Base-by-base conservation (phyloP, 2,888 invertebrate genomes). In the Macaria liturata region DNA sequence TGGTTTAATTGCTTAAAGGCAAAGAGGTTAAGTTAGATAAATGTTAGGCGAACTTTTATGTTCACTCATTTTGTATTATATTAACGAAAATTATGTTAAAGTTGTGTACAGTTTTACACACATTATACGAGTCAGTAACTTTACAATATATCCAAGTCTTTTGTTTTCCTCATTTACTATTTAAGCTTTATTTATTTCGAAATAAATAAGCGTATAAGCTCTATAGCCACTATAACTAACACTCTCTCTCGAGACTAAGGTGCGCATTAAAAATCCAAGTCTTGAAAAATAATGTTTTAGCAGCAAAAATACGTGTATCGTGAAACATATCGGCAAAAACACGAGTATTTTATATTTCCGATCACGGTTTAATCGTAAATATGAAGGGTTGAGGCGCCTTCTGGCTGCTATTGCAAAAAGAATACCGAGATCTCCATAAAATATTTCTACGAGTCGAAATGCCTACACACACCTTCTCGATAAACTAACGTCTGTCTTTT, bases 281-380 rank as follows among this genome's bases (percentile, higher is more conserved):
- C 54, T 32, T 52, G 49, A 59, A 57, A 51, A 42, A 51, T 49
- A 57, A 48, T 46, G 9, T 40, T 55, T 56, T 51, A 42, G 51
- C 59, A 49, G 32, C 43, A 62, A 64, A 62, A 47, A 59, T 61
- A 70, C 74, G 71, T 79, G 80, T 86, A 84, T 83, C 83, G 71
- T 70, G 76, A 70, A 75, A 78, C 76, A 80, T 80, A 87, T 86
- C 84, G 86, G 78, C 83, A 85, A 86, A 88, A 88, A 88, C 78
- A 77, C 77, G 76, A 77, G 75, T 84, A 83, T 81, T 86, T 89
- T 88, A 88, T 85, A 81, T 90, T 91, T 90, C 91, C 83, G 88
- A 89, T 91, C 91, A 91, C 91, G 91, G 83, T 84, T 89, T 88
- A 87, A 90, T 90, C 91, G 91, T 91, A 91, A 91, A 91, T 91